These are phyloP conservation scores for Plestiodon gilberti DNA, from an alignment of 2,113 vertebrate genomes.

Conservation along the genomic window DNA sequence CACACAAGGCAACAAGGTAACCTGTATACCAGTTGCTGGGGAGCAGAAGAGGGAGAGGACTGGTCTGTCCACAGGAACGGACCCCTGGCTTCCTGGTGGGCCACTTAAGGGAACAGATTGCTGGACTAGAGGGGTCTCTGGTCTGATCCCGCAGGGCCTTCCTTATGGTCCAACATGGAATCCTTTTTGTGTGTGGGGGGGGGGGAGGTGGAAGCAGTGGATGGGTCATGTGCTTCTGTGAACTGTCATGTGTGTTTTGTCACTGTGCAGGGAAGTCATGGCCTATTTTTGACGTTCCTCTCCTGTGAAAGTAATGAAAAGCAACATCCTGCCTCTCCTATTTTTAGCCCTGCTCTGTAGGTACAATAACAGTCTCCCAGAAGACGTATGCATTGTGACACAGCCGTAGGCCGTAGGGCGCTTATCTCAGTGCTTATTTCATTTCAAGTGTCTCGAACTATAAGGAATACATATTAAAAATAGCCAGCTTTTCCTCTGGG, in stretches of 20 bases:
- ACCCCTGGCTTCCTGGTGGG: no score
- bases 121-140: no score
- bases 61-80: no score
- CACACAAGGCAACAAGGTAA: no score
- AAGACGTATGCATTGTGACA: slow-evolving; percentile 43
- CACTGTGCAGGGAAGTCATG: neutral
- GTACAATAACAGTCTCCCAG: neutral
- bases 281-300: neutral
- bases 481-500: neutral
- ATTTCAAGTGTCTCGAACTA: neutral
- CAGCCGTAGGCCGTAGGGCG: neutral
- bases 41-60: no score
- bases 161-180: neutral
- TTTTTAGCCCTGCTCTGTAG: slow-evolving; percentile 46
- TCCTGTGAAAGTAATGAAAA: neutral
- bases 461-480: slow-evolving; percentile 36
- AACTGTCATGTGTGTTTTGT: neutral
- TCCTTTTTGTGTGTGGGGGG: no score
- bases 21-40: no score
- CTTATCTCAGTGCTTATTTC: slow-evolving; percentile 1
- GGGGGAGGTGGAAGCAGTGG: no score
- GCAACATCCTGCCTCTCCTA: neutral
- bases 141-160: no score
- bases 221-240: neutral
- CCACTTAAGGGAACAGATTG: no score